Conservation (phyloP, 2,797 vertebrate species). For the Uromys caudimaculatus region DNA sequence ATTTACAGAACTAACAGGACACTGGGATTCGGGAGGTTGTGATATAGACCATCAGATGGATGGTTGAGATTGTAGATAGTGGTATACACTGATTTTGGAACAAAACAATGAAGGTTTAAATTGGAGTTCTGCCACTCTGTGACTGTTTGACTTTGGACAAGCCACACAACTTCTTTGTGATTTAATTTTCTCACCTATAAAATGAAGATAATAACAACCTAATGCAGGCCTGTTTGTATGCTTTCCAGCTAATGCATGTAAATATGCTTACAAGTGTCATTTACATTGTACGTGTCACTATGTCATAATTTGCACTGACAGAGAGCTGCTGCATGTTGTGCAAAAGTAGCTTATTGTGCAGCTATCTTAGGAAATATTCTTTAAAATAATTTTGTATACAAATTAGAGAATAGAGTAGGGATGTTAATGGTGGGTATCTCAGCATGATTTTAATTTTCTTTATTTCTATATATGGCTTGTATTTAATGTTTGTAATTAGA, state of each 20-base stretch:
- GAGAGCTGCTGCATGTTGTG: background rate
- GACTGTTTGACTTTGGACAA: background rate
- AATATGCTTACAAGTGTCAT: background rate
- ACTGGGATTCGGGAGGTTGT: too few species aligned
- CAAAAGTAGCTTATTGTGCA: background rate
- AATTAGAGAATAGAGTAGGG: background rate
- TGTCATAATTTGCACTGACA: background rate
- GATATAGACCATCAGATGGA: background rate
- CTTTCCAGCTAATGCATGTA: background rate
- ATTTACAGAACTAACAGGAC: background rate
- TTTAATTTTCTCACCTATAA: background rate
- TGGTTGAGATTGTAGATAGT: background rate
- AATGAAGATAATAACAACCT: background rate
- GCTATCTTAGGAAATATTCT: background rate
- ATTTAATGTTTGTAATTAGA: background rate
- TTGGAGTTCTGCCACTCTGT: background rate
- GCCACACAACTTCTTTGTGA: background rate
- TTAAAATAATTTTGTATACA: slow-evolving; percentile 44
- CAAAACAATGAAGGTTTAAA: background rate
- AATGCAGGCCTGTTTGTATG: background rate
- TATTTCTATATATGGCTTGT: background rate
- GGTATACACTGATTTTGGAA: background rate
- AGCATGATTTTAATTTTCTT: slow-evolving; percentile 40
- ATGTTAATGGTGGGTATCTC: background rate
- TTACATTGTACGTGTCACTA: background rate